These are phyloP conservation scores for Protodeltote pygarga DNA, from an alignment of 2,888 invertebrate species.

Conservation along the genomic window DNA sequence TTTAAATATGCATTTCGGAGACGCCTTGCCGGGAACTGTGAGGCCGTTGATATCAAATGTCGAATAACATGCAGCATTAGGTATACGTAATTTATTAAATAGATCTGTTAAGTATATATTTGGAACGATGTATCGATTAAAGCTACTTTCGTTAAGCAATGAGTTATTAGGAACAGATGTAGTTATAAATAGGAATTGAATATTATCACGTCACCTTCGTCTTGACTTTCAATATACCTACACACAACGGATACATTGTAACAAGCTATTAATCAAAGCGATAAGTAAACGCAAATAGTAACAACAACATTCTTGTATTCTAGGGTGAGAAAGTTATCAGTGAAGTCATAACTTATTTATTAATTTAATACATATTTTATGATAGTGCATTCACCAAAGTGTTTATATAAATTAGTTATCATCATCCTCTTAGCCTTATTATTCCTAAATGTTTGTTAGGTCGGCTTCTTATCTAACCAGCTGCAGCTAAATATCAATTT, in stretches of 20 bases:
- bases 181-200: not conserved
- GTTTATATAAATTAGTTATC: conserved; percentile 17
- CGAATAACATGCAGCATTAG: too few relatives aligned
- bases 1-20: conserved; percentile 19
- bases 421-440: conserved; percentile 1
- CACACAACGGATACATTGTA: conserved; percentile 14
- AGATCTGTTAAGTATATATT: too few relatives aligned
- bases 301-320: conserved; percentile 16
- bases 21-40: not conserved
- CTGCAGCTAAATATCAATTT: too few relatives aligned
- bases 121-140: conserved; percentile 4
- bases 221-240: conserved; percentile 17
- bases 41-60: too few relatives aligned
- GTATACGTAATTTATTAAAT: too few relatives aligned
- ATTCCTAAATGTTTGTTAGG: not conserved
- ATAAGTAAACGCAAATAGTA: conserved; percentile 13
- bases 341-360: conserved; percentile 28
- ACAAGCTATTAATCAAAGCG: conserved; percentile 7
- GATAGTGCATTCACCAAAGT: conserved; percentile 4
- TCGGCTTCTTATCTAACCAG: too few relatives aligned
- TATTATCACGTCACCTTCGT: conserved; percentile 15
- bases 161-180: not conserved
- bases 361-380: conserved; percentile 30
- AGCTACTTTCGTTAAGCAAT: not conserved
- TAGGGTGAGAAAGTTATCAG: conserved; percentile 31